phyloP scores from a whole-genome alignment of 2,888 invertebrate species.

The Cosmia pyralina region DNA sequence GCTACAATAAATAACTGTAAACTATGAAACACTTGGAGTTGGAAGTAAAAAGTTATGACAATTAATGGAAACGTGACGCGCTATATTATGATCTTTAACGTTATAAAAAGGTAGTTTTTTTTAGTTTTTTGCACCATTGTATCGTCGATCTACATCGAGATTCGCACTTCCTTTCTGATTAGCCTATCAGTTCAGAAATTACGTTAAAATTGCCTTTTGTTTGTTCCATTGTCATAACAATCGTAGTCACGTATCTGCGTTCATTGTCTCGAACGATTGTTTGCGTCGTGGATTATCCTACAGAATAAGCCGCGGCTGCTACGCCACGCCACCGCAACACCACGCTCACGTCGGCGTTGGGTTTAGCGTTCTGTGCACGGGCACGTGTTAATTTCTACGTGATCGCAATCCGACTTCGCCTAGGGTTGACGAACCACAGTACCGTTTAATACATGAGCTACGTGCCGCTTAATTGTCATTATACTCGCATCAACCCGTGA shows the following conservation, averaged over 20 bases:
- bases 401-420: conserved; percentile 71
- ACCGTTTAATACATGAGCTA: conserved; percentile 72
- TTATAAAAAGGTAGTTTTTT: conserved; percentile 8
- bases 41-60: conserved; percentile 8
- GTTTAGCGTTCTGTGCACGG: conserved; percentile 72
- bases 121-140: conserved; percentile 9
- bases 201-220: conserved; percentile 64
- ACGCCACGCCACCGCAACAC: conserved; percentile 5
- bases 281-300: conserved; percentile 51
- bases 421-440: conserved; percentile 81
- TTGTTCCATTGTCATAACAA: conserved; percentile 61
- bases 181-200: conserved; percentile 54
- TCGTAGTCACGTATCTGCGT: conserved; percentile 57
- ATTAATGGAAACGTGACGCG: background rate
- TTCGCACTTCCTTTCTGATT: conserved; percentile 52
- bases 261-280: conserved; percentile 64
- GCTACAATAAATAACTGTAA: conserved; percentile 6
- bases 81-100: background rate
- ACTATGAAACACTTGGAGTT: conserved; percentile 11
- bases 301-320: background rate
- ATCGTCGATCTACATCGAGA: conserved; percentile 50
- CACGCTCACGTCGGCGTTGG: conserved; percentile 31
- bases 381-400: conserved; percentile 80
- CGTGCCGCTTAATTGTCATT: conserved; percentile 63
- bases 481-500: conserved; percentile 62